Evolutionary conservation across 1,140 invertebrate species (phyloP).

Genomic region (Tetraneura akinire): DNA sequence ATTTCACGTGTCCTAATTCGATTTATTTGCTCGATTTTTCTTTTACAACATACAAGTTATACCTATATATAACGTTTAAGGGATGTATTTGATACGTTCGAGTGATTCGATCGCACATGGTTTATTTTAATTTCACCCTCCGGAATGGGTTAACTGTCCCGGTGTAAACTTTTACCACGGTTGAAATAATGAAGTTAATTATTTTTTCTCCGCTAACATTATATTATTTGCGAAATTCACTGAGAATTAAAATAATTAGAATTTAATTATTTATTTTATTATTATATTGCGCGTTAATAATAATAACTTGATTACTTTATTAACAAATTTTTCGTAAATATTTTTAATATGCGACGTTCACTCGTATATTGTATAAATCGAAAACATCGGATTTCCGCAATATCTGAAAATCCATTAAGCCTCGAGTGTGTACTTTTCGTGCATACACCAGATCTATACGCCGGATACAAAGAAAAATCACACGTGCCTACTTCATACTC

Average conservation of each 20-base stretch:
- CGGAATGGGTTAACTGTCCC: too few species aligned
- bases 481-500: background rate
- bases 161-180: too few species aligned
- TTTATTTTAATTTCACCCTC: background rate
- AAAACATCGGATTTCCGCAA: background rate
- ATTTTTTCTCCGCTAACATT: too few species aligned
- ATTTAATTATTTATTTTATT: too few species aligned
- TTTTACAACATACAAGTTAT: background rate
- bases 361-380: background rate
- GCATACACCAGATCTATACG: background rate
- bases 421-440: background rate
- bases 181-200: too few species aligned
- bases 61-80: background rate
- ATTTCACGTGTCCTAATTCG: background rate
- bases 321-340: background rate
- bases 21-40: background rate
- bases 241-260: too few species aligned
- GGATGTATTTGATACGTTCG: too few species aligned
- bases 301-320: too few species aligned
- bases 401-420: background rate
- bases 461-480: background rate
- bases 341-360: background rate
- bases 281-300: too few species aligned
- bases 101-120: background rate
- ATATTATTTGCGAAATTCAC: too few species aligned